Evolutionary conservation across 2,797 vertebrate species (phyloP).

Genomic region (Rhinatrema bivittatum): DNA sequence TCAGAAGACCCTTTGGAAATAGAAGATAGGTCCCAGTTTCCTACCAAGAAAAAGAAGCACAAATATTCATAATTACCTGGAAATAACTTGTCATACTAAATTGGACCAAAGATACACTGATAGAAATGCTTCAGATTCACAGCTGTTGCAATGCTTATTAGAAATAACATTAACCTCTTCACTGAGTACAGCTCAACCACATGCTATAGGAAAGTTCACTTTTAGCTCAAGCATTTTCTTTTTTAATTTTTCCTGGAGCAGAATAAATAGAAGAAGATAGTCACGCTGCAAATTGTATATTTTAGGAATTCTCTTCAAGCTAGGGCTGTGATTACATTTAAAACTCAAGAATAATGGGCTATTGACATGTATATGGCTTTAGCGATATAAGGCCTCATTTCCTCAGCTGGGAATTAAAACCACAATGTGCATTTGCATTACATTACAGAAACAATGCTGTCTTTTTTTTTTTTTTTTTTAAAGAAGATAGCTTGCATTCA

Average conservation of each 20-base stretch:
- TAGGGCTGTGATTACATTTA: slow-evolving; percentile 57
- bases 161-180: slow-evolving; percentile 20
- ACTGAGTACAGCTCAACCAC: slow-evolving; percentile 14
- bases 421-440: slow-evolving; percentile 61
- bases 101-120: slow-evolving; percentile 23
- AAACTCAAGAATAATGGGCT: slow-evolving; percentile 63
- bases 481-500: slow-evolving; percentile 39
- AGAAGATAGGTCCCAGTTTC: slow-evolving; percentile 39
- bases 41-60: slow-evolving; percentile 46
- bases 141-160: slow-evolving; percentile 22
- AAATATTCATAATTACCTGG: slow-evolving; percentile 54
- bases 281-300: slow-evolving; percentile 54
- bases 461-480: too few species aligned
- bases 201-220: slow-evolving; percentile 23
- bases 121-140: slow-evolving; percentile 21
- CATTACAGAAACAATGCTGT: slow-evolving; percentile 57
- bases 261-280: slow-evolving; percentile 39
- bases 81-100: slow-evolving; percentile 52
- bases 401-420: slow-evolving; percentile 65
- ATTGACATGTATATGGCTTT: slow-evolving; percentile 69
- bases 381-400: slow-evolving; percentile 65
- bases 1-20: slow-evolving; percentile 39
- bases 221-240: slow-evolving; percentile 17
- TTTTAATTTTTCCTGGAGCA: slow-evolving; percentile 1
- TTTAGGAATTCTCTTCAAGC: slow-evolving; percentile 58